Evolutionary conservation across 2,888 invertebrate genomes (phyloP), one percentile per base, ranked within the genome.

Genomic region (Chironomus tentans): DNA sequence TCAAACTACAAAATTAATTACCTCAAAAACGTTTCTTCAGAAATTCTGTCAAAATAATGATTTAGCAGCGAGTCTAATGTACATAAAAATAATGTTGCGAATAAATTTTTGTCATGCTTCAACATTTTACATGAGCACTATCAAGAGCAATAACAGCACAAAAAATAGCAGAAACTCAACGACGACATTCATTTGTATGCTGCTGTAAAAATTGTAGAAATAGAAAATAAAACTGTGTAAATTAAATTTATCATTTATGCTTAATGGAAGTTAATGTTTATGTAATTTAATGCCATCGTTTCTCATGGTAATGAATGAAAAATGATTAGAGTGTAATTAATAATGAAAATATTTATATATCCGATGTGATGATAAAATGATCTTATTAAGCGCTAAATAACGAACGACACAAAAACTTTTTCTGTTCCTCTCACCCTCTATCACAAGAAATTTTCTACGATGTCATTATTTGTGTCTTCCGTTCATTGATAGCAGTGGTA

Each of bases 241-340:
- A 56, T 56, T 56, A 56, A 56, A 56, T 56, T 56, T 56, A 56
- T 56, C 56, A 56, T 56, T 56, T 56, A 18, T 56, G 15, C 56
- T 56, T 56, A 56, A 56, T 50, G 50, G 50, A 50, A 50, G 50
- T 50, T 50, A 50, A 50, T 50, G 50, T 50, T 50, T 50, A n/a
- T 56, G 5, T 56, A 56, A 56, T 15, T 56, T 56, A 56, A 15
- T 56, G 56, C 56, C 56, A 18, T 56, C 56, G 38, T 56, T 56
- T 18, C 0, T 56, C 56, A 56, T 56, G n/a, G 38, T 56, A 15
- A 56, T 15, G 56, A 15, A 56, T 15, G 68, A 68, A 68, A 38
- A 68, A 68, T 68, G 68, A 68, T 68, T 68, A 68, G 68, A n/a
- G 24, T 18, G 38, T 68, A 68, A 68, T 68, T 68, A 68, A 68